phyloP scores from a whole-genome alignment of 2,888 invertebrate genomes.

The Carabus problematicus region DNA sequence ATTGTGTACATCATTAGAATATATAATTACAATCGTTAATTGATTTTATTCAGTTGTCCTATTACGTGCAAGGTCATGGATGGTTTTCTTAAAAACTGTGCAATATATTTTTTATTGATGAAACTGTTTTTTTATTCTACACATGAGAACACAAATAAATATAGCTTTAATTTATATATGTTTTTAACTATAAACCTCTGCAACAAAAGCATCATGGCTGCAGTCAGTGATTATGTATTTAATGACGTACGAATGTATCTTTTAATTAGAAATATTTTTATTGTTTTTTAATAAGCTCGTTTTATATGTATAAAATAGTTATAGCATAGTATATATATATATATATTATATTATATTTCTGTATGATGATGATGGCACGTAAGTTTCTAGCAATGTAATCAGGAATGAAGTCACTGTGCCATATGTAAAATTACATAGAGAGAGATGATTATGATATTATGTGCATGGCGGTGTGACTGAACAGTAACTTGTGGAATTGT shows the following conservation, averaged over 20 bases:
- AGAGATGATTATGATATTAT: slow-evolving; percentile 23
- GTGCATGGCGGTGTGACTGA: slow-evolving; percentile 18
- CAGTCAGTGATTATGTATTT: slow-evolving; percentile 15
- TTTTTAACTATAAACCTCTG: no score
- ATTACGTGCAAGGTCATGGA: no score
- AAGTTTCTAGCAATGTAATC: slow-evolving; percentile 19
- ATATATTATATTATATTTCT: neutral
- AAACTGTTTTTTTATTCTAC: no score
- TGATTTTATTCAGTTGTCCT: no score
- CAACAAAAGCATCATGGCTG: neutral
- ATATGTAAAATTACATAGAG: slow-evolving; percentile 35
- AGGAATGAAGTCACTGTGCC: slow-evolving; percentile 35
- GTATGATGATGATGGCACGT: slow-evolving; percentile 25
- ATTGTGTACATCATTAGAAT: neutral
- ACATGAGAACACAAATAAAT: no score
- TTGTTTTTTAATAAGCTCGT: neutral
- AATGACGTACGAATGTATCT: slow-evolving; percentile 9
- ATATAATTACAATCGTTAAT: no score
- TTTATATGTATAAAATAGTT: no score
- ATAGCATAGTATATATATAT: no score
- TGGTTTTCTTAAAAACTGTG: no score
- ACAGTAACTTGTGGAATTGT: no score
- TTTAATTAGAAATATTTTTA: slow-evolving; percentile 5
- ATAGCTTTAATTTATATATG: no score
- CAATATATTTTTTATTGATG: no score